These are phyloP conservation scores for Musca vetustissima DNA, from an alignment of 1,140 invertebrate species.

Conservation along the genomic window DNA sequence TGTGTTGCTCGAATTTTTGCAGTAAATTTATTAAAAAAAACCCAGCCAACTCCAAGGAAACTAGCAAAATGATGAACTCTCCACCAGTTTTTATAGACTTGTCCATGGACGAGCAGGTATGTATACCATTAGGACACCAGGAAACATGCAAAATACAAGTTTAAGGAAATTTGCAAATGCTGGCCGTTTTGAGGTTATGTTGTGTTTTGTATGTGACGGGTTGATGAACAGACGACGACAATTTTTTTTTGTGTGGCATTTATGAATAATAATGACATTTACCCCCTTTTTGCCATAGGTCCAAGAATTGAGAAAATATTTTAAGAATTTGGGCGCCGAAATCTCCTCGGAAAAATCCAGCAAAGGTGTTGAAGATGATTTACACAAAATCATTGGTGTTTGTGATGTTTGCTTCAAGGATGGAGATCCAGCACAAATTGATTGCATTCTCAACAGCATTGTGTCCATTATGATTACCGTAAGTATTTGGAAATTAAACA, in stretches of 20 bases:
- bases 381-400: constrained; percentile 92
- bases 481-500: constrained; percentile 51
- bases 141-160: constrained; percentile 12
- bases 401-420: constrained; percentile 91
- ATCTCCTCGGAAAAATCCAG: constrained; percentile 87
- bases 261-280: constrained; percentile 22
- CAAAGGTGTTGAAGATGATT: constrained; percentile 89
- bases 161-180: background rate
- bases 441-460: constrained; percentile 84
- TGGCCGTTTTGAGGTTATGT: constrained; percentile 56
- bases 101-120: constrained; percentile 77
- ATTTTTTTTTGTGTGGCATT: constrained; percentile 19
- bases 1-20: constrained; percentile 18
- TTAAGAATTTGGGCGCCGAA: constrained; percentile 88
- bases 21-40: constrained; percentile 10
- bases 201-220: constrained; percentile 6
- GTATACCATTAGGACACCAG: background rate
- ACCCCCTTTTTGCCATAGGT: constrained; percentile 64
- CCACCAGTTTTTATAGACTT: constrained; percentile 81
- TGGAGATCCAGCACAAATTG: constrained; percentile 76
- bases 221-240: constrained; percentile 11
- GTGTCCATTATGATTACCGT: constrained; percentile 90
- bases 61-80: constrained; percentile 63
- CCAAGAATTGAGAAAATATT: constrained; percentile 83
- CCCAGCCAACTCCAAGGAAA: too few species aligned